Evolutionary conservation across 2,888 invertebrate genomes (phyloP).

Genomic region (Platyscelio sp.): DNA sequence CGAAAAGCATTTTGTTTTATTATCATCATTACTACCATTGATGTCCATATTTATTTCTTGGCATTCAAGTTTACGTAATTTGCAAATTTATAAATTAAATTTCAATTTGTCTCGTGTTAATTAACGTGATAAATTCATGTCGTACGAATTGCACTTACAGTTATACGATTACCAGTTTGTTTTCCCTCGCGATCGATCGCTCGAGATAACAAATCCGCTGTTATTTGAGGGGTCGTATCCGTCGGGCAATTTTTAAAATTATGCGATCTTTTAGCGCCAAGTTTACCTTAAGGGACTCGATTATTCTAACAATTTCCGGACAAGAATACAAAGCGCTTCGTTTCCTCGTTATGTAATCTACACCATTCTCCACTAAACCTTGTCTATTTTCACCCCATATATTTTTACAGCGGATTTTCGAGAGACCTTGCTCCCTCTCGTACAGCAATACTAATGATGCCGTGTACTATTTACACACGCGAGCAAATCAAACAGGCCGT

Average conservation of each 20-base stretch:
- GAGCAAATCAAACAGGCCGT: conserved; percentile 20
- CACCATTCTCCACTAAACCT: conserved; percentile 53
- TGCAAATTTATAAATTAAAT: too few relatives aligned
- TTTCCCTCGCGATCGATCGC: conserved; percentile 6
- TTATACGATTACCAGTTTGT: too few relatives aligned
- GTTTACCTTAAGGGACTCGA: conserved; percentile 59
- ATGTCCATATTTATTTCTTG: conserved; percentile 6
- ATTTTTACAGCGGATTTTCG: conserved; percentile 37
- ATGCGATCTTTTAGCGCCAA: conserved; percentile 41
- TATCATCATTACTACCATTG: conserved; percentile 26
- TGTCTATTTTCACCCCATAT: conserved; percentile 51
- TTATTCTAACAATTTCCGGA: conserved; percentile 56
- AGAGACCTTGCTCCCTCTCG: neutral
- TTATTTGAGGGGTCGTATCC: conserved; percentile 28
- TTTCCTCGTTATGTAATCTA: conserved; percentile 58
- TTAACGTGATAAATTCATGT: too few relatives aligned
- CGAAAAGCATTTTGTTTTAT: conserved; percentile 47
- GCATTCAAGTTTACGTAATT: too few relatives aligned
- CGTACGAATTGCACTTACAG: too few relatives aligned
- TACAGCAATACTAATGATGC: conserved; percentile 19
- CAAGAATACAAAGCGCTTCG: conserved; percentile 51
- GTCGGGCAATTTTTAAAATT: conserved; percentile 46
- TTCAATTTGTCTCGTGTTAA: too few relatives aligned
- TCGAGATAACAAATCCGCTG: conserved; percentile 35
- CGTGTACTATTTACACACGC: conserved; percentile 19